Base-by-base conservation (phyloP, 2,797 vertebrate species). In the Sebastes matsubarae region DNA sequence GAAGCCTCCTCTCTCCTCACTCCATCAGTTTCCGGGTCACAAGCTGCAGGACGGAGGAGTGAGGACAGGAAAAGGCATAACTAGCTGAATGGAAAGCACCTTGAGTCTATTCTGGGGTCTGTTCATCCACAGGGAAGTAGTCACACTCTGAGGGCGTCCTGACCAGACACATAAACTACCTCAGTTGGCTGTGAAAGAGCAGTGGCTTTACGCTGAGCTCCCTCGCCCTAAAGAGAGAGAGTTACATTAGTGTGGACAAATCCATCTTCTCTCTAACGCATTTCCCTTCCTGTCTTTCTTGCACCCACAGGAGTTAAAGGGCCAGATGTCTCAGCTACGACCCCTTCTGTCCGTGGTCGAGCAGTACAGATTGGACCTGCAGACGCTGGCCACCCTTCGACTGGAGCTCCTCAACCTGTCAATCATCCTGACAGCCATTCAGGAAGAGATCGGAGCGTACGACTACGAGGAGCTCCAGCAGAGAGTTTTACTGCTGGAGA, bases 381-480 rank as follows among this genome's bases (percentile, higher is more conserved):
- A 95, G 90, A 93, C 97, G 36, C 95, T 99, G 93, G 96, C 96
- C 65, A 93, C 96, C 78, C 96, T 99, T 92, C 97, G 96, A 75
- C 93, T 96, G 79, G 97, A 99, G 95, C 96, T 99, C 67, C 93
- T 96, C 70, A 97, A 97, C 86, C 94, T 99, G 72, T 97, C 97
- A 16, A 61, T 95, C 6, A 95, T 96, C 34, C 96, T 99, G 80
- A 96, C 96, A 2, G 94, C 94, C 68, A 97, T 99, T 65, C 97
- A 99, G 93, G 97, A 99, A 50, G 97, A 98, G 94, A 96, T 98
- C 1, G 97, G 97, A 6, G 97, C 97, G 59, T 98, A 97, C 24
- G 97, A 98, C 90, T 98, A 98, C 1, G 97, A 98, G 38, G 97
- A 98, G 72, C 96, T 99, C 3, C 97, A 98, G 84, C 97, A 97